phyloP scores from a whole-genome alignment of 2,797 vertebrate genomes.

The Synaphobranchus kaupii region DNA sequence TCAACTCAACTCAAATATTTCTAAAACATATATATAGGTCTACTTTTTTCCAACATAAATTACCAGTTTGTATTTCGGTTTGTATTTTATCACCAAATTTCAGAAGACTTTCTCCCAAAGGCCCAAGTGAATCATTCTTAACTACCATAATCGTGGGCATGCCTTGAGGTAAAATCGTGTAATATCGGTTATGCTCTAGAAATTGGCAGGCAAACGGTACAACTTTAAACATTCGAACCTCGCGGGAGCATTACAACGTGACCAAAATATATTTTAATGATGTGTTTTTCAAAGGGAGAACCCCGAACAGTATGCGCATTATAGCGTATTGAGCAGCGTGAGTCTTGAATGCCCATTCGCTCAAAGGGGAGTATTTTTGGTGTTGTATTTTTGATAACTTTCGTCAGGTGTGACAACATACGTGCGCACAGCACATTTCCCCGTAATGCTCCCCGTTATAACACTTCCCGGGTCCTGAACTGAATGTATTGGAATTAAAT shows the following conservation, averaged over 20 bases:
- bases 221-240: not conserved
- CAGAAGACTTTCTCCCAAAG: not conserved
- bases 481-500: not conserved
- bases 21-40: not conserved
- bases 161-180: not conserved
- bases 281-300: not conserved
- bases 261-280: not conserved
- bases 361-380: not conserved
- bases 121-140: not conserved
- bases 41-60: not conserved
- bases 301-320: not conserved
- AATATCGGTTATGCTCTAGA: not conserved
- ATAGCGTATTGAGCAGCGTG: not conserved
- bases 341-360: not conserved
- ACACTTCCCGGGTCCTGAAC: not conserved
- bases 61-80: not conserved
- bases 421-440: not conserved
- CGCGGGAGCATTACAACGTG: not conserved
- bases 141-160: not conserved
- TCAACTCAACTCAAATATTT: not conserved
- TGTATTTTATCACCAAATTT: not conserved
- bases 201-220: not conserved
- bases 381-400: conserved; percentile 5
- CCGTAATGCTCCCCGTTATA: no score
- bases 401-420: not conserved